Evolutionary conservation across 2,888 invertebrate species (phyloP).

Genomic region (Gnatocerus cornutus): DNA sequence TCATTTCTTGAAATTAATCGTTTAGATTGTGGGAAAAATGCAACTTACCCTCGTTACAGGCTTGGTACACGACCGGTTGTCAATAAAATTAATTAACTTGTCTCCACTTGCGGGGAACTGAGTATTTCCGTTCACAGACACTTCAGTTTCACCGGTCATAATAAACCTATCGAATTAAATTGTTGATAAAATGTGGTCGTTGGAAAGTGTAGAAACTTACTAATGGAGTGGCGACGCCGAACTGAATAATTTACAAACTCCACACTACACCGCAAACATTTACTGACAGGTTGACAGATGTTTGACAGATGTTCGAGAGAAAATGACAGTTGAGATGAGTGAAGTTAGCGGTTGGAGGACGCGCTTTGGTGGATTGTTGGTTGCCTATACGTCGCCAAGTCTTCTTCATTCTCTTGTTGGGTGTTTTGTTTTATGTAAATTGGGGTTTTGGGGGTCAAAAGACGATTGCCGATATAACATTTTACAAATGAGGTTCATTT

Average conservation of each 20-base stretch:
- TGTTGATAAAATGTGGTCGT: background rate
- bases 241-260: conserved; percentile 17
- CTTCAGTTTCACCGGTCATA: conserved; percentile 47
- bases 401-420: no score
- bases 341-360: background rate
- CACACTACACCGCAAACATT: conserved; percentile 4
- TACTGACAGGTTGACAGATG: conserved; percentile 17
- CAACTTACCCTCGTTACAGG: conserved; percentile 77
- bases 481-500: no score
- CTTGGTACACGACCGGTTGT: conserved; percentile 81
- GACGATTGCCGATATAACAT: no score
- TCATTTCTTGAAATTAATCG: no score
- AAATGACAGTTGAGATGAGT: background rate
- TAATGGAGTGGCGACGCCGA: background rate
- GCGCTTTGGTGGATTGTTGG: background rate
- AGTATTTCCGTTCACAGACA: conserved; percentile 32
- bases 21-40: no score
- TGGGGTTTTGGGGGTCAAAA: no score
- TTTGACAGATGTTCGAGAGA: conserved; percentile 5
- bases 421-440: no score
- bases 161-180: conserved; percentile 27
- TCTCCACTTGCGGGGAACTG: conserved; percentile 59
- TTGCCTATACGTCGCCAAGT: background rate
- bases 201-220: background rate
- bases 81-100: conserved; percentile 69